Percentiles rank a stretch among this genome's conserved stretches.
Conservation (phyloP, 1,140 invertebrate genomes). For the Limonius californicus region DNA sequence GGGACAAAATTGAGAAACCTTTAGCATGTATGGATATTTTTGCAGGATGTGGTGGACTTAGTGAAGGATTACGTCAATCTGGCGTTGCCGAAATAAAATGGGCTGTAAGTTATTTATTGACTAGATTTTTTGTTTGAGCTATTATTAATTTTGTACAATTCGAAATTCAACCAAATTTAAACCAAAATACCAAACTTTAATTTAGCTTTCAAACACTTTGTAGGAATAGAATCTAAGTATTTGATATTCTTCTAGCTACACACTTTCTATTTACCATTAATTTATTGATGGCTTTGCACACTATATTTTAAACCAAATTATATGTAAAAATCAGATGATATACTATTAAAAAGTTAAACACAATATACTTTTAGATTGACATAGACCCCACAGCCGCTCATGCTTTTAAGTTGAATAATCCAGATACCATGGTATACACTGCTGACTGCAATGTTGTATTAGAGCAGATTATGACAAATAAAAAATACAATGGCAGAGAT, state of each 20-base stretch:
- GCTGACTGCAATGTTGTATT: constrained; percentile 80
- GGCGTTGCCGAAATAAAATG: constrained; percentile 67
- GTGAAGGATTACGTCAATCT: constrained; percentile 68
- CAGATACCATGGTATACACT: constrained; percentile 68
- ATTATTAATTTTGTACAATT: neutral
- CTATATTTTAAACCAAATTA: too few relatives aligned
- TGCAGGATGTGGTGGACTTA: constrained; percentile 80
- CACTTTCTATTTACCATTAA: too few relatives aligned
- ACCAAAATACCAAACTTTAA: too few relatives aligned
- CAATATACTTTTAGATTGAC: constrained; percentile 56
- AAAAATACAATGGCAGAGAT: constrained; percentile 51
- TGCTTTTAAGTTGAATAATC: constrained; percentile 77
- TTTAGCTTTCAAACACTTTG: too few relatives aligned
- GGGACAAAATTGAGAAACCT: constrained; percentile 44
- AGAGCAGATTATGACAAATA: constrained; percentile 59
- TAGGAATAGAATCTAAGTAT: too few relatives aligned
- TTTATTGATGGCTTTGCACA: too few relatives aligned
- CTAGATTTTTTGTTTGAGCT: neutral
- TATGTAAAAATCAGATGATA: too few relatives aligned
- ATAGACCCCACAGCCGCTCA: constrained; percentile 72
- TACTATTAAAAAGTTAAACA: too few relatives aligned
- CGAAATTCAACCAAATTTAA: too few relatives aligned
- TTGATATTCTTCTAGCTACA: too few relatives aligned
- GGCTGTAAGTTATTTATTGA: constrained; percentile 52
- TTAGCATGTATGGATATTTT: constrained; percentile 77